These are phyloP conservation scores for Tretioscincus oriximinensis DNA, from an alignment of 2,113 vertebrate genomes.

Conservation along the genomic window DNA sequence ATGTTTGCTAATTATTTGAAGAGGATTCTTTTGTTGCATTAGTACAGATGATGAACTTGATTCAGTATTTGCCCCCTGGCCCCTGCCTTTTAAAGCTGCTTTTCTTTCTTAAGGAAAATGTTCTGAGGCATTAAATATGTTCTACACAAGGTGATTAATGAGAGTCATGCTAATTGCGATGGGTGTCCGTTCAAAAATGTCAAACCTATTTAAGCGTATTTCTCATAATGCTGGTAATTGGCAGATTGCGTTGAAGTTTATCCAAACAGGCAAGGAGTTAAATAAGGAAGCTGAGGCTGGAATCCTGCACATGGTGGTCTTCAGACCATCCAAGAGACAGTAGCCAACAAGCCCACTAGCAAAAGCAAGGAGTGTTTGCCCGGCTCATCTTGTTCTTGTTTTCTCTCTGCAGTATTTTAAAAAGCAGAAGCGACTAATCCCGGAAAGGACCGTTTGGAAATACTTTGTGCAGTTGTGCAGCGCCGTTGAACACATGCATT, in stretches of 20 bases:
- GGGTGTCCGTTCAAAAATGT: slow-evolving; percentile 70
- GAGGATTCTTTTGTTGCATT: slow-evolving; percentile 7
- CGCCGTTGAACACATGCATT: slow-evolving; percentile 89
- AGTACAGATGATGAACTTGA: slow-evolving; percentile 11
- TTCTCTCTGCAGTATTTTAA: slow-evolving; percentile 81
- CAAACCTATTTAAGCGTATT: slow-evolving; percentile 71
- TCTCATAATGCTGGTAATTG: slow-evolving; percentile 69
- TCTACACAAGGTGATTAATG: slow-evolving; percentile 73
- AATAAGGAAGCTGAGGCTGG: slow-evolving; percentile 63
- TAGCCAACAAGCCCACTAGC: slow-evolving; percentile 31
- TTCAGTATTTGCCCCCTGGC: background rate
- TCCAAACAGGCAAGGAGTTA: slow-evolving; percentile 65
- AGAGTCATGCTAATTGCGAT: slow-evolving; percentile 77
- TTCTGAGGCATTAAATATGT: slow-evolving; percentile 67
- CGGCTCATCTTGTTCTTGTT: slow-evolving; percentile 60
- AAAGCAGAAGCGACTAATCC: slow-evolving; percentile 87
- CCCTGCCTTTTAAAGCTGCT: slow-evolving; percentile 24
- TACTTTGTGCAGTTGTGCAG: slow-evolving; percentile 90
- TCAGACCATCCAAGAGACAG: slow-evolving; percentile 51
- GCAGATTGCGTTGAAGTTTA: slow-evolving; percentile 53
- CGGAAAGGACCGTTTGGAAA: slow-evolving; percentile 87
- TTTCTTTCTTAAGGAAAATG: slow-evolving; percentile 71
- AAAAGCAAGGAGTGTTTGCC: slow-evolving; percentile 20
- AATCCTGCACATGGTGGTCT: slow-evolving; percentile 66
- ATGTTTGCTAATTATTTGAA: background rate